These are phyloP conservation scores for Bovichtus diacanthus DNA, from an alignment of 2,797 vertebrate genomes.

Conservation along the genomic window DNA sequence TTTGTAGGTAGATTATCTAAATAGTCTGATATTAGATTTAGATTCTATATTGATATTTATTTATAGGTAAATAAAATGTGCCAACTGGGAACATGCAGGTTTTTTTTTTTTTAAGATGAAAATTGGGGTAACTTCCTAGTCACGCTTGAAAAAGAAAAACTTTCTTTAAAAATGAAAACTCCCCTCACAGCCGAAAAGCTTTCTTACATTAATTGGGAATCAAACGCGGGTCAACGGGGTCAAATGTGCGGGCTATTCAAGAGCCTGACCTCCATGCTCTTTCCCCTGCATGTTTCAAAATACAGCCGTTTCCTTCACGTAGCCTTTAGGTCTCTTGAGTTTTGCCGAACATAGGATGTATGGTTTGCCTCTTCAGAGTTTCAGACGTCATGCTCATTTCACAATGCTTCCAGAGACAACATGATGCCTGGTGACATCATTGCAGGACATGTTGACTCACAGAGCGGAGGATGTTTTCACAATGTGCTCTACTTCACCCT, in stretches of 20 bases:
- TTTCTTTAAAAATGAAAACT: neutral
- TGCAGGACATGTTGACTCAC: constrained; percentile 44
- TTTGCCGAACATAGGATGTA: neutral
- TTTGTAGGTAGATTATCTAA: neutral
- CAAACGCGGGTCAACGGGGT: constrained; percentile 3
- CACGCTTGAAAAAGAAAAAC: neutral
- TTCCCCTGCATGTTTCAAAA: constrained; percentile 1
- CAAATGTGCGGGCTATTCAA: constrained; percentile 2
- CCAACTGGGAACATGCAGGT: neutral
- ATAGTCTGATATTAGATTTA: neutral
- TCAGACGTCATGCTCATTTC: constrained; percentile 45
- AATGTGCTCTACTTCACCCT: neutral
- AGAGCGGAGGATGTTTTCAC: constrained; percentile 4
- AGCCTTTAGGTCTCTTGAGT: neutral
- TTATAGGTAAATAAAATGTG: neutral
- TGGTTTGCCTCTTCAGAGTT: neutral
- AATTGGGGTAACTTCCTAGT: neutral
- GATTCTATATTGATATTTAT: neutral
- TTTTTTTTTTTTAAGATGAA: neutral
- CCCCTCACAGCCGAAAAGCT: neutral
- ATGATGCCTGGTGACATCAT: constrained; percentile 45
- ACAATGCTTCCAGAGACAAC: constrained; percentile 32
- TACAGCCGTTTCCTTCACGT: neutral
- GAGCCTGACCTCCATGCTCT: constrained; percentile 10
- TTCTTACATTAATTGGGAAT: neutral